Evolutionary conservation across 2,113 vertebrate species (phyloP).

Genomic region (Pseudorhombus dupliciocellatus): DNA sequence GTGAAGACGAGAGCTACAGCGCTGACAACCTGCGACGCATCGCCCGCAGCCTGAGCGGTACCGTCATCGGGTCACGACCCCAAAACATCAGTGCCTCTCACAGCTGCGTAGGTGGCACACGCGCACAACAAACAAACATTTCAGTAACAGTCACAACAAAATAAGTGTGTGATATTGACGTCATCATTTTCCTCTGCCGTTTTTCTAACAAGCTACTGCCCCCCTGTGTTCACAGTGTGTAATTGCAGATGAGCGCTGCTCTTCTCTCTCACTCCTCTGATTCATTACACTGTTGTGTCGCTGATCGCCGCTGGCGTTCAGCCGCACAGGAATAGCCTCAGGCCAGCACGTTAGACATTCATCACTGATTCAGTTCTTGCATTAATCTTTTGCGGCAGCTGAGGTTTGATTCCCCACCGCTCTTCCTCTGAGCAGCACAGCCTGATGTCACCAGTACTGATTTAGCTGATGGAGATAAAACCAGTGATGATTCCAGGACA

Average conservation of each 20-base stretch:
- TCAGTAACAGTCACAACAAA: background rate
- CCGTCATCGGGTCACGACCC: constrained; percentile 78
- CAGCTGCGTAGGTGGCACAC: constrained; percentile 84
- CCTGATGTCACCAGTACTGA: too few species aligned
- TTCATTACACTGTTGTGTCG: background rate
- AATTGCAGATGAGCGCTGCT: constrained; percentile 21
- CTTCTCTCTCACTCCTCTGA: background rate
- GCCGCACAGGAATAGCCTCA: constrained; percentile 45
- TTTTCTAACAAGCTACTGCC: constrained; percentile 13
- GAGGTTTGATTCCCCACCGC: background rate
- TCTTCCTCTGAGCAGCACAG: background rate
- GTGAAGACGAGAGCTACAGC: constrained; percentile 84
- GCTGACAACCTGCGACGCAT: constrained; percentile 89
- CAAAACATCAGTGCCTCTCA: constrained; percentile 80
- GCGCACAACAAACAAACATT: constrained; percentile 21
- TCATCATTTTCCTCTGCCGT: background rate
- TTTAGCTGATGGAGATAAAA: too few species aligned
- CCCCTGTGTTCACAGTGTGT: constrained; percentile 26
- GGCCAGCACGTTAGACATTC: constrained; percentile 49
- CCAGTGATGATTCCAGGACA: too few species aligned
- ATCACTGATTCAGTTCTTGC: constrained; percentile 50
- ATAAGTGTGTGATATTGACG: too few species aligned
- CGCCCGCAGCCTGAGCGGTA: constrained; percentile 87
- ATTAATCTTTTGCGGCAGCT: constrained; percentile 36
- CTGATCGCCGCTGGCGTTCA: constrained; percentile 7